Conservation (phyloP, 2,113 vertebrate species). For the Cacatua alba region DNA sequence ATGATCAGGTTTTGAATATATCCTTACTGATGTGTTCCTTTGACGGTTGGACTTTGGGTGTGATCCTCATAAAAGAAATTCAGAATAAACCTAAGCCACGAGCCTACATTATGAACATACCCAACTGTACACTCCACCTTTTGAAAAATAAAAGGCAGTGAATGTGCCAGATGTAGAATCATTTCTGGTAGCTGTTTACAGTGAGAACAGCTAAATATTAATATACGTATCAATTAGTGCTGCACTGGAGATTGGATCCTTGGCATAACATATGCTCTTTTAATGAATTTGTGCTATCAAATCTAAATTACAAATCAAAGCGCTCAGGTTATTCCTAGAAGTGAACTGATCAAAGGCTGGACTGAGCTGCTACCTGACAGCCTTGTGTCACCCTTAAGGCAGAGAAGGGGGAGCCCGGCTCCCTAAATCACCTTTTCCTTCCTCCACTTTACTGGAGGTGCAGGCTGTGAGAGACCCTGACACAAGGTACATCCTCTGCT, state of each 20-base stretch:
- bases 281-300: background rate
- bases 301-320: background rate
- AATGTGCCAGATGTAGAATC: background rate
- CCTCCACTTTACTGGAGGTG: background rate
- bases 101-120: background rate
- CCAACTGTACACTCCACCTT: background rate
- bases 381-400: background rate
- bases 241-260: background rate
- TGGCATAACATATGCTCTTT: background rate
- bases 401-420: background rate
- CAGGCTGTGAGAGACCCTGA: rapidly evolving
- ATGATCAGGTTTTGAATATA: background rate
- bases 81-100: background rate
- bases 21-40: background rate
- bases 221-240: background rate
- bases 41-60: background rate
- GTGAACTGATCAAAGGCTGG: background rate
- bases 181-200: background rate
- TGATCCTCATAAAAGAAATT: background rate
- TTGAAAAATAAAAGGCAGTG: background rate
- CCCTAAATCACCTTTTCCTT: background rate
- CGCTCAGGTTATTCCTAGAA: rapidly evolving
- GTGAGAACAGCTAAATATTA: background rate
- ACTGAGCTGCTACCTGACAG: background rate
- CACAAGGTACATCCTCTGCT: rapidly evolving